These are phyloP conservation scores for Temnopleurus reevesii DNA, from an alignment of 53 echinoderm and acorn worm species.

Conservation along the genomic window DNA sequence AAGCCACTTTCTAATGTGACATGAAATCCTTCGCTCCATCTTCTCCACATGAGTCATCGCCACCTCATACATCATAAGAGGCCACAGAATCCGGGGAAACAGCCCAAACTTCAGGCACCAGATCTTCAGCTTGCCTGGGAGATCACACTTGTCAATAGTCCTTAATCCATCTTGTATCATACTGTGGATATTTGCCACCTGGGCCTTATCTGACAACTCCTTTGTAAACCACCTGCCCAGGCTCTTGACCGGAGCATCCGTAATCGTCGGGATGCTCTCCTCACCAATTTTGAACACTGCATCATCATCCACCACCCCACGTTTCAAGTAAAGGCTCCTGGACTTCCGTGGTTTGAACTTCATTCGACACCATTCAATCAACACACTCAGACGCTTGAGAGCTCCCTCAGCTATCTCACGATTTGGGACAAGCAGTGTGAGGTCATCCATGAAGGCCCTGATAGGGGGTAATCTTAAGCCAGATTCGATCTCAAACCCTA, in stretches of 20 bases:
- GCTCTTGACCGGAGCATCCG: neutral
- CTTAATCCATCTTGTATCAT: neutral
- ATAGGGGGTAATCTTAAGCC: neutral
- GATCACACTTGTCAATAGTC: neutral
- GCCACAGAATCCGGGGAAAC: neutral
- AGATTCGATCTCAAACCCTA: neutral
- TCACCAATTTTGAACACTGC: neutral
- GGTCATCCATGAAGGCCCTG: neutral
- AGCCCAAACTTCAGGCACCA: neutral
- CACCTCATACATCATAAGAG: neutral
- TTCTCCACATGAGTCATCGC: neutral
- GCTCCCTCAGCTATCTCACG: neutral
- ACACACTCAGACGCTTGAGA: neutral
- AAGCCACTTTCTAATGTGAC: neutral
- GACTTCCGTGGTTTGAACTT: neutral
- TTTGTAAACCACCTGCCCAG: neutral
- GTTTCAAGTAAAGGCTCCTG: no score
- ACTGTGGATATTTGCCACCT: neutral
- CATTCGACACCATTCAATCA: neutral
- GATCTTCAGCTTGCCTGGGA: constrained; percentile 39
- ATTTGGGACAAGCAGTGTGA: neutral
- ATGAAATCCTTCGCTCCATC: neutral
- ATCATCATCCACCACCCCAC: neutral
- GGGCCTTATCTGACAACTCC: neutral
- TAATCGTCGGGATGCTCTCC: neutral